Base-by-base conservation (phyloP, 2,113 vertebrate genomes). In the Fulmarus glacialis region DNA sequence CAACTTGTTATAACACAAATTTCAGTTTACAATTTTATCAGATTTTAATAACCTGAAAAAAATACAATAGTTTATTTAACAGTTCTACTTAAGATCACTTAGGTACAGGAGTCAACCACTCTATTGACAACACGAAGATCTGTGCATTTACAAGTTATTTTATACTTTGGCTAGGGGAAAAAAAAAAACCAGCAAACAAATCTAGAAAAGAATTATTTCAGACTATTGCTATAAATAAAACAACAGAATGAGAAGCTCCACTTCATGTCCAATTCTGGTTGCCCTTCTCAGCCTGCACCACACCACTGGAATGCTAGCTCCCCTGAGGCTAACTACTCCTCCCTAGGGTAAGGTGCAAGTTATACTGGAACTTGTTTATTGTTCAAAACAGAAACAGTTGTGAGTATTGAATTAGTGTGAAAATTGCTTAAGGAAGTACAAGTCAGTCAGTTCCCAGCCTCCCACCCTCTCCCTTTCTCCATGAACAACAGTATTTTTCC, bases 281-380 rank as follows among this genome's bases (percentile, higher is more conserved):
- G 47, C 19, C 60, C 13, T 78, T 36, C 53, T 67, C 32, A 20
- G n/a, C 20, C 22, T 11, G 27, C 17, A 38, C 23, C 40, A 40
- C 0, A 4, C 19, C 13, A 20, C 27, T 29, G 27, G 60, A 34
- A 45, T 1, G 1, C 29, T 15, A 62, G 38, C 5, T 8, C 27
- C 27, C 74, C 36, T 23, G 11, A 47, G 12, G 30, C 34, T 53
- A 45, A 66, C 32, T 43, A 8, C 23, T 71, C 11, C 8, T 42
- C 16, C 16, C 1, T 6, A 3, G 32, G 16, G 22, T 27, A 77
- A 58, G 18, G 13, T 32, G 38, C 29, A 64, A 64, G 58, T 71
- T 71, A 63, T 4, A 47, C 30, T 14, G 43, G 38, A 78, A 59
- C 11, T 66, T 48, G 23, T 42, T 77, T n/a, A 15, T 8, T 64